phyloP scores from a whole-genome alignment of 2,888 invertebrate genomes.

The Crematogaster levior region DNA sequence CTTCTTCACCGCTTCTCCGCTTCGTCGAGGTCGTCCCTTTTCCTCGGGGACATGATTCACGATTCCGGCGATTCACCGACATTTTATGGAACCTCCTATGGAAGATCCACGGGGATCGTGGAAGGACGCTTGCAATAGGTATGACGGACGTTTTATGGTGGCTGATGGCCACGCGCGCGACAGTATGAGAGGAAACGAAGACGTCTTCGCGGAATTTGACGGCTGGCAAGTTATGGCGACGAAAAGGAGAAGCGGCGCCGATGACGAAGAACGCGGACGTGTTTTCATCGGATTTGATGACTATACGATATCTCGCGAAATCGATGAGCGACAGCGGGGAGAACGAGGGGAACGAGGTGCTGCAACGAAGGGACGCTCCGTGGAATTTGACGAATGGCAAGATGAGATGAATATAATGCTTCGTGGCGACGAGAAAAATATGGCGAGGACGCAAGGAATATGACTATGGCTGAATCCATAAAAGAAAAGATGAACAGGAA shows the following conservation, averaged over 20 bases:
- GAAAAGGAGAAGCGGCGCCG: constrained; percentile 21
- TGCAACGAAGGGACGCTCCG: constrained; percentile 50
- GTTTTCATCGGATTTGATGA: constrained; percentile 48
- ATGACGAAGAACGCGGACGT: constrained; percentile 49
- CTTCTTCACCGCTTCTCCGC: constrained; percentile 20
- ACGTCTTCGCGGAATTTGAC: constrained; percentile 47
- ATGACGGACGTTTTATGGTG: constrained; percentile 38
- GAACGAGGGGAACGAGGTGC: constrained; percentile 16
- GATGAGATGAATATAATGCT: constrained; percentile 22
- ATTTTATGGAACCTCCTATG: constrained; percentile 56
- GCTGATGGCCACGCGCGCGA: constrained; percentile 40
- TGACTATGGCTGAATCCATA: not conserved
- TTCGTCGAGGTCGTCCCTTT: constrained; percentile 40
- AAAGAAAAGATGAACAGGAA: not conserved
- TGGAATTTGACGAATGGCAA: constrained; percentile 57
- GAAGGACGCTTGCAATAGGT: constrained; percentile 13
- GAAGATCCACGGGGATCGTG: constrained; percentile 39
- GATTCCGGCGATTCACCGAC: constrained; percentile 62
- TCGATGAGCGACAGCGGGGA: constrained; percentile 23
- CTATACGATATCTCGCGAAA: constrained; percentile 34
- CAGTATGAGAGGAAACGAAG: constrained; percentile 19
- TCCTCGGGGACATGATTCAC: constrained; percentile 69
- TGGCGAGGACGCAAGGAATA: not conserved
- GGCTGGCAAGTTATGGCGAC: constrained; percentile 27
- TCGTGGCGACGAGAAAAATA: constrained; percentile 30